A percentile compares a stretch with the other conserved stretches of the same genome.
Conservation (phyloP, 2,888 invertebrate species). For the Octonoba sinensis region DNA sequence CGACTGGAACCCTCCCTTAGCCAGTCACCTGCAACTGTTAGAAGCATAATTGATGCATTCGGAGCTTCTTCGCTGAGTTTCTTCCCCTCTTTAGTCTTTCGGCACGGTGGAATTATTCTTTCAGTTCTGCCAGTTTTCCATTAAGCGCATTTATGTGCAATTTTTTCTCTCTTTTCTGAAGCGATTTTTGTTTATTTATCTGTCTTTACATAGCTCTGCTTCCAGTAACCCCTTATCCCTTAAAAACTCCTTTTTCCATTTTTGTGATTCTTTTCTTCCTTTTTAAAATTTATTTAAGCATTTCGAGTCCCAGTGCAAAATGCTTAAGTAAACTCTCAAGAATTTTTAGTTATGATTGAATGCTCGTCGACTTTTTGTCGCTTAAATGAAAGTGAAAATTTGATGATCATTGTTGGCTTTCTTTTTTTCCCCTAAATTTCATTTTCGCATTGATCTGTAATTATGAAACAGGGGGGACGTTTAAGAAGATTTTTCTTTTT, state of each 20-base stretch:
- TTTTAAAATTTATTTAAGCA: conserved; percentile 32
- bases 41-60: conserved; percentile 62
- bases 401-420: conserved; percentile 36
- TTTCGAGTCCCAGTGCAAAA: conserved; percentile 41
- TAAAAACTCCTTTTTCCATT: neutral
- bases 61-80: conserved; percentile 45
- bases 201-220: conserved; percentile 57
- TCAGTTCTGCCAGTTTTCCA: conserved; percentile 55
- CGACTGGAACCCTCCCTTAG: conserved; percentile 38
- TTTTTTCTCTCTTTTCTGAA: conserved; percentile 23
- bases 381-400: conserved; percentile 47
- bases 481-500: no score
- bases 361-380: neutral
- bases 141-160: conserved; percentile 56
- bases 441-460: no score
- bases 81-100: conserved; percentile 54
- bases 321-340: conserved; percentile 41
- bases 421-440: neutral
- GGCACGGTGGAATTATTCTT: conserved; percentile 58
- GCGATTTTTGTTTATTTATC: conserved; percentile 60
- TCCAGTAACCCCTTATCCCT: conserved; percentile 18
- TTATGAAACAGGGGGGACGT: no score
- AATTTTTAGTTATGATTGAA: conserved; percentile 31
- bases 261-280: conserved; percentile 27
- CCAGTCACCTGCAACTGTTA: conserved; percentile 63